Evolutionary conservation across 1,140 invertebrate genomes (phyloP).

Genomic region (Meloidogyne exigua): DNA sequence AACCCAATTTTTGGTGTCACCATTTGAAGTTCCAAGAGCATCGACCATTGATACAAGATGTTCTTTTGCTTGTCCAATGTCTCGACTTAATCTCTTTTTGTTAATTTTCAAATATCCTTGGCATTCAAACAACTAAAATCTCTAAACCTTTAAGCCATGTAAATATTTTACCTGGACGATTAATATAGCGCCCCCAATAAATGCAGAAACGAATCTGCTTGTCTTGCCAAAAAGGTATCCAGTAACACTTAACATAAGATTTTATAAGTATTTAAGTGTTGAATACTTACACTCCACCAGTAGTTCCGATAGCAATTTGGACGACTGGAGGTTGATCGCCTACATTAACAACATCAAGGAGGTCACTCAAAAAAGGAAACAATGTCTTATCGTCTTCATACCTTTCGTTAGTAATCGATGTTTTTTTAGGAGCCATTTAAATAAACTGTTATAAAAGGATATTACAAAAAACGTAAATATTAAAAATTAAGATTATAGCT

Average conservation of each 20-base stretch:
- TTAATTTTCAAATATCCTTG: background rate
- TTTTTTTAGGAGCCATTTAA: background rate
- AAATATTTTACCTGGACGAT: background rate
- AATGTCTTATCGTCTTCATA: background rate
- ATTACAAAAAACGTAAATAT: too few relatives aligned
- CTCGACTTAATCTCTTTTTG: background rate
- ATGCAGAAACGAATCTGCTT: background rate
- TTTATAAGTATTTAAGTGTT: background rate
- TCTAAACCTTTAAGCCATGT: too few relatives aligned
- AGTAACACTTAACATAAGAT: background rate
- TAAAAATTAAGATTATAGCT: too few relatives aligned
- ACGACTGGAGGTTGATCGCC: background rate
- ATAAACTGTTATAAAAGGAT: too few relatives aligned
- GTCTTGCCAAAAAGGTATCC: background rate
- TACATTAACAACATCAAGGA: background rate
- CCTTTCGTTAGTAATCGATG: background rate
- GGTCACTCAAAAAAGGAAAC: background rate
- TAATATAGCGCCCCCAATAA: background rate
- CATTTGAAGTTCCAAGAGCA: background rate
- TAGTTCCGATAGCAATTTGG: background rate
- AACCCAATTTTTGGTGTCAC: background rate
- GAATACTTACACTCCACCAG: background rate
- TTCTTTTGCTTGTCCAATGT: background rate
- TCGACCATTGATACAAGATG: background rate
- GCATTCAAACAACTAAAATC: background rate